Percentiles rank a stretch among this genome's conserved stretches.
Evolutionary conservation across 2,888 invertebrate genomes (phyloP).

Genomic region (Loripinus fragilis): DNA sequence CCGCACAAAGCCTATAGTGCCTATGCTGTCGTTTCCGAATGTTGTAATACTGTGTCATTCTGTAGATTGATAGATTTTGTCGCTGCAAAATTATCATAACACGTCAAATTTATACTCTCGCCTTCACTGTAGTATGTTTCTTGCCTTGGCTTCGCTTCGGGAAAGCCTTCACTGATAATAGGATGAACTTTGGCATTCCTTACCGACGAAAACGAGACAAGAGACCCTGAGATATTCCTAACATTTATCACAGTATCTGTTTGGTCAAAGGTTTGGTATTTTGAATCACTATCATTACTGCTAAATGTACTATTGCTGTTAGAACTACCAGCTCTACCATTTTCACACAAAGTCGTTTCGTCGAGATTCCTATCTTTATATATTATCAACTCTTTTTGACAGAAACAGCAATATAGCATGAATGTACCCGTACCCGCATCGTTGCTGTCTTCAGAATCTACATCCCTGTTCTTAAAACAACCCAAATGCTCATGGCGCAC

Average conservation of each 20-base stretch:
- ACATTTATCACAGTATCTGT: neutral
- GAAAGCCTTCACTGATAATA: neutral
- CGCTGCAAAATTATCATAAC: too few relatives aligned
- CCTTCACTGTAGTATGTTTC: too few relatives aligned
- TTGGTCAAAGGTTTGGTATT: neutral
- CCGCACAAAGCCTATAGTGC: too few relatives aligned
- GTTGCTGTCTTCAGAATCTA: neutral
- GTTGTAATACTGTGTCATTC: too few relatives aligned
- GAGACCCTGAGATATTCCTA: neutral
- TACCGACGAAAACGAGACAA: neutral
- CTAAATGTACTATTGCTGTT: neutral
- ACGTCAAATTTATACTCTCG: too few relatives aligned
- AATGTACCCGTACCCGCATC: neutral
- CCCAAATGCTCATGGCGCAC: neutral
- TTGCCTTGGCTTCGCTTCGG: neutral
- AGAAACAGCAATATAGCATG: neutral
- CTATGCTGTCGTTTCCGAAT: too few relatives aligned
- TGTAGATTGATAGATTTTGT: too few relatives aligned
- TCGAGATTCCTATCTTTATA: neutral
- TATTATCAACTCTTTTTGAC: neutral
- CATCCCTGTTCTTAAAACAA: neutral
- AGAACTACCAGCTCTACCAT: neutral
- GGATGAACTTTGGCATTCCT: constrained; percentile 9
- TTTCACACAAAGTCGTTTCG: neutral
- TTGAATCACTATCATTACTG: too few relatives aligned